Conservation (phyloP, 2,113 vertebrate genomes). For the Tachysurus fulvidraco region DNA sequence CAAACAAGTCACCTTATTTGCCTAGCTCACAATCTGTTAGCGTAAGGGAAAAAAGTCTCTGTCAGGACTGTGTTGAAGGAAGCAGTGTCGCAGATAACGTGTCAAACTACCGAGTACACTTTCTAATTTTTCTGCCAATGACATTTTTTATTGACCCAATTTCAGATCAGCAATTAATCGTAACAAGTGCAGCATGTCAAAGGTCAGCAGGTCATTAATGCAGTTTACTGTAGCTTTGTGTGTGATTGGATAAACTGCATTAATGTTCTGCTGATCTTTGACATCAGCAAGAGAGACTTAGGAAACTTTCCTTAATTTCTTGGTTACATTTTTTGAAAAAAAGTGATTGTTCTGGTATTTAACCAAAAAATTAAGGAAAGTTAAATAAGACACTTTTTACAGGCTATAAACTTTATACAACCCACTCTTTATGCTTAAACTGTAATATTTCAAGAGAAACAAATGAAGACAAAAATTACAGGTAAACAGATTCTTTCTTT, state of each 20-base stretch:
- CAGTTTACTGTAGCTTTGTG: background rate
- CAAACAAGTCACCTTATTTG: constrained; percentile 48
- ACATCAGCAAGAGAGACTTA: background rate
- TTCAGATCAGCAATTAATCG: background rate
- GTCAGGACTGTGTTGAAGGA: background rate
- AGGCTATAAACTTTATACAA: background rate
- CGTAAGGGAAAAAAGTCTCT: constrained; percentile 15
- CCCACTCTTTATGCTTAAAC: background rate
- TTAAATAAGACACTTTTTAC: background rate
- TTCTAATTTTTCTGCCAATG: background rate
- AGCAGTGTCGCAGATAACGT: background rate
- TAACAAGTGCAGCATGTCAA: background rate
- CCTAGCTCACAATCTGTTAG: constrained; percentile 32
- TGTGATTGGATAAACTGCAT: too few relatives aligned
- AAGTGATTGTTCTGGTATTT: background rate
- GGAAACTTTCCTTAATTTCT: background rate
- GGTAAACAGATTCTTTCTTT: background rate
- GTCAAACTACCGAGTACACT: background rate
- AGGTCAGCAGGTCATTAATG: background rate
- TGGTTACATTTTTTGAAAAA: background rate
- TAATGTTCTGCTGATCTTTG: too few relatives aligned
- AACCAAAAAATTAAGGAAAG: background rate
- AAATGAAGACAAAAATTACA: background rate
- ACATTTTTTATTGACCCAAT: background rate
- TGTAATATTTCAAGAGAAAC: background rate